Evolutionary conservation across 2,888 invertebrate species (phyloP), one percentile per base, ranked within the genome.

Genomic region (Pristionchus fissidentatus): DNA sequence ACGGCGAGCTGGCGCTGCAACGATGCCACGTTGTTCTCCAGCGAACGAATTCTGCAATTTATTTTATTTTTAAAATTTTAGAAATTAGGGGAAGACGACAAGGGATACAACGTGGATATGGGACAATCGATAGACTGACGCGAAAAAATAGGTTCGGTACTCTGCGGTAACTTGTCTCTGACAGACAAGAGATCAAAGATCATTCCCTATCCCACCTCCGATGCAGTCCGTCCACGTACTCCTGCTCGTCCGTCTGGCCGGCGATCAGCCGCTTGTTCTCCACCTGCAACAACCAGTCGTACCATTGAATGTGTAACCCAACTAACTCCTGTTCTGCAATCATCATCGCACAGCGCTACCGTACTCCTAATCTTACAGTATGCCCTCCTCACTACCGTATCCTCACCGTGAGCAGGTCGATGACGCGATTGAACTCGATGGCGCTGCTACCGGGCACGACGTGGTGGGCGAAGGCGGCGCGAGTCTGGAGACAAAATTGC

Each of bases 401-500:
- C 26, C 79, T 80, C 32, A 85, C 85, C 60, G 83, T 84, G 4
- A 84, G 80, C 41, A 66, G 66, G 7, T 85, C 85, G 35, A 85
- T 62, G 10, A 84, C 35, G n/a, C 80, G 70, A 55, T 85, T 85
- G 75, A 85, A 84, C 29, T 85, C 85, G 38, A 66, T 52, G 35
- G 81, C 49, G 15, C 77, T 70, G 60, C 75, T 73, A 13, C 85
- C 82, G 29, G 79, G 29, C 3, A 84, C 82, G 35, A 49, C 52
- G 29, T 78, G 78, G 29, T 85, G 55, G 26, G 55, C 57, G 55
- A 55, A 38, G 13, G 57, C 57, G n/a, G 22, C n/a, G 26, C 79
- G 55, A 7, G 57, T 57, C 79, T 79, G 79, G 13, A 55, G n/a
- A 5, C 13, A 5, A 55, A 7, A 77, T 19, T 3, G 60, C 1